A percentile compares a stretch with the other conserved stretches of the same genome.
These are phyloP conservation scores for Chelonoidis abingdonii DNA, from an alignment of 2,113 vertebrate species.

Conservation along the genomic window DNA sequence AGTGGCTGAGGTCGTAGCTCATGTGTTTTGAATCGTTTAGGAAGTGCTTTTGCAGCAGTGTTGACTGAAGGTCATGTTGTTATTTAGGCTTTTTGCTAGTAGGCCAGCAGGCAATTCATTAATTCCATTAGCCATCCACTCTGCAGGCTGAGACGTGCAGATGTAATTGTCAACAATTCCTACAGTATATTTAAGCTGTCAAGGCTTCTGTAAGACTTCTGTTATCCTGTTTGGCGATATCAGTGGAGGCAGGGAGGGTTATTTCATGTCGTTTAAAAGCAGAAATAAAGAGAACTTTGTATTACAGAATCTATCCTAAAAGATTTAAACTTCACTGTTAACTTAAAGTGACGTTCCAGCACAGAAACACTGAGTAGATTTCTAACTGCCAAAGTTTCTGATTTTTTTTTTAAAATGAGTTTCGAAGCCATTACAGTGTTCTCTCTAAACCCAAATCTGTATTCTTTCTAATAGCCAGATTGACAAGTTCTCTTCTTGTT, in stretches of 20 bases:
- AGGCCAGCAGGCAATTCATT: slow-evolving; percentile 59
- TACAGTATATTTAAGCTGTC: slow-evolving; percentile 69
- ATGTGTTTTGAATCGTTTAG: slow-evolving; percentile 36
- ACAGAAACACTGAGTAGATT: slow-evolving; percentile 2
- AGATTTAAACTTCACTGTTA: slow-evolving; percentile 36
- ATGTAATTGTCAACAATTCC: slow-evolving; percentile 59
- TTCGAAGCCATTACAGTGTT: background rate
- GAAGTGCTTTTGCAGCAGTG: background rate
- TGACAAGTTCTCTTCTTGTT: background rate
- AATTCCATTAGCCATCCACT: slow-evolving; percentile 65
- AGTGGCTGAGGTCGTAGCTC: slow-evolving; percentile 17
- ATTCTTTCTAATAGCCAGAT: background rate
- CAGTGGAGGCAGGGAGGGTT: slow-evolving; percentile 43
- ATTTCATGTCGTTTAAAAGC: slow-evolving; percentile 48
- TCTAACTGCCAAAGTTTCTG: slow-evolving; percentile 44
- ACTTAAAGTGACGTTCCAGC: slow-evolving; percentile 19
- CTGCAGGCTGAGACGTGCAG: slow-evolving; percentile 42
- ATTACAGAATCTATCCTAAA: slow-evolving; percentile 29
- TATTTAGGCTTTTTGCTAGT: slow-evolving; percentile 51
- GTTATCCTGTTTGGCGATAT: slow-evolving; percentile 59
- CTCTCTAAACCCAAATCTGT: background rate
- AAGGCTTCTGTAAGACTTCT: slow-evolving; percentile 57
- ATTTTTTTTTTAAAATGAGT: background rate
- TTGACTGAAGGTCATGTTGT: slow-evolving; percentile 62
- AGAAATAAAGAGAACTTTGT: slow-evolving; percentile 33